Evolutionary conservation across 2,113 vertebrate genomes (phyloP), one percentile per base, ranked within the genome.

Genomic region (Gadus macrocephalus): DNA sequence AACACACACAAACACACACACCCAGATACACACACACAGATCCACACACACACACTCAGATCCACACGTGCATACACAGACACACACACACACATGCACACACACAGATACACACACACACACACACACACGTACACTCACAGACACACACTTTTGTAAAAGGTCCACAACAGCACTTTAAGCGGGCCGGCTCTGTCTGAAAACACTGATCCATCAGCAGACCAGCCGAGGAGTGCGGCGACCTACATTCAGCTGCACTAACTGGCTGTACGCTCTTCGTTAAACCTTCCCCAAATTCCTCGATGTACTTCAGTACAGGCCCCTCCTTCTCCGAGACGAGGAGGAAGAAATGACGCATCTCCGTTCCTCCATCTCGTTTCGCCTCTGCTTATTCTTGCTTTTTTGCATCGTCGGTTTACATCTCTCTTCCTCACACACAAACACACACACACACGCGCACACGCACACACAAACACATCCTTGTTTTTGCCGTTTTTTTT

Each of bases 171-270:
- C 83, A 74, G 78, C 67, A 72, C 22, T 65, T 62, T 62, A 74
- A 71, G 84, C 75, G 74, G 83, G 83, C 71, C 81, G 76, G 71
- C 81, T 82, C 83, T 53, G 60, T 78, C 73, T 84, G 81, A 86
- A 76, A 80, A 78, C 82, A 78, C 83, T 83, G 81, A 86, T 87
- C 78, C 79, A 86, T 84, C 82, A 87, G 83, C 76, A 84, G 71
- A 83, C 77, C 71, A 78, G 83, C 76, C 70, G 77, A 85, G 75
- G 81, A 73, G 80, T 85, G 81, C 55, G 75, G 8, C 87, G 87
- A 68, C 82, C 82, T 81, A 87, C 71, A 86, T 88, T 86, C 73
- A 72, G 77, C 70, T 82, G 76, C 83, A 85, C 81, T 85, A 80
- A 76, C 77, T 3, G 66, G 69, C 75, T 74, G 42, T 49, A 49